Percentiles rank a stretch among this genome's conserved stretches.
phyloP scores from a whole-genome alignment of 2,797 vertebrate genomes.

The Acrossocheilus fasciatus region DNA sequence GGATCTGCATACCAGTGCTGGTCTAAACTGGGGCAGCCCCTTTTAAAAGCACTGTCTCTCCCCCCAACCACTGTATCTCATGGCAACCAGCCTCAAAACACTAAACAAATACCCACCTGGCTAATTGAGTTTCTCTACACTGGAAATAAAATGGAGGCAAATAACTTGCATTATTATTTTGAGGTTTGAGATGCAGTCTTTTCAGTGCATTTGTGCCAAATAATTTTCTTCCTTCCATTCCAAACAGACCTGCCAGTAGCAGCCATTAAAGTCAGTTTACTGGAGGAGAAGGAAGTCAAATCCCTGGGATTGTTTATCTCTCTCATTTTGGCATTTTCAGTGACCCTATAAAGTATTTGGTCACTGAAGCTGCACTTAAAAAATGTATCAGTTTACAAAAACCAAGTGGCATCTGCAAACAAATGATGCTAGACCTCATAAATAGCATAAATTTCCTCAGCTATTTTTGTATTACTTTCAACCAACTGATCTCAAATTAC shows the following conservation, averaged over 20 bases:
- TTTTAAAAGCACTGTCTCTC: slow-evolving; percentile 33
- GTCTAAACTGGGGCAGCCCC: slow-evolving; percentile 51
- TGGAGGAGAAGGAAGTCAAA: neutral
- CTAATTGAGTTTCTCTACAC: neutral
- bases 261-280: neutral
- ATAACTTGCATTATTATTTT: slow-evolving; percentile 13
- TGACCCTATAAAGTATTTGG: neutral
- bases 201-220: slow-evolving; percentile 21
- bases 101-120: slow-evolving; percentile 37
- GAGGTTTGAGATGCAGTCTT: neutral
- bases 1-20: slow-evolving; percentile 55
- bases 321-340: neutral
- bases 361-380: neutral
- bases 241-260: slow-evolving; percentile 1
- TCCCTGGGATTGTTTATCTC: neutral
- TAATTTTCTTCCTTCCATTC: neutral
- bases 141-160: neutral
- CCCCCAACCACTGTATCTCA: slow-evolving; percentile 30
- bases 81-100: slow-evolving; percentile 51
- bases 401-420: neutral
- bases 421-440: neutral
- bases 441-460: neutral
- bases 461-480: neutral
- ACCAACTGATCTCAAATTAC: neutral
- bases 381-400: neutral